Evolutionary conservation across 2,113 vertebrate genomes (phyloP).

Genomic region (Elachura formosa): DNA sequence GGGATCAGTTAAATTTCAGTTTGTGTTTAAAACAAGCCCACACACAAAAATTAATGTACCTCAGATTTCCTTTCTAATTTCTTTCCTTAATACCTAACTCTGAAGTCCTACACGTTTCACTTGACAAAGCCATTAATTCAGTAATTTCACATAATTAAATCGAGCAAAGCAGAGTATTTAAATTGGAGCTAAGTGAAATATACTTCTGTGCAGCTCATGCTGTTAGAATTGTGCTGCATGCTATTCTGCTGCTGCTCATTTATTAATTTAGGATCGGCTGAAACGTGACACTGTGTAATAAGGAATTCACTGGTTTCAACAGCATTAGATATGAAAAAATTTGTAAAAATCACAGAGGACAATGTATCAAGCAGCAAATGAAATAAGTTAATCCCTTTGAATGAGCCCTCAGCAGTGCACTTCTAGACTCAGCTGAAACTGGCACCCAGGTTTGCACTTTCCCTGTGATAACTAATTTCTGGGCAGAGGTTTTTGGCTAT

Average conservation of each 20-base stretch:
- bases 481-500: not conserved
- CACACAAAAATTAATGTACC: not conserved
- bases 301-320: not conserved
- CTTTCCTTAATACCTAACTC: conserved; percentile 26
- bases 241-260: conserved; percentile 57
- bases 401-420: conserved; percentile 9
- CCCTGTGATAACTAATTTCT: conserved; percentile 40
- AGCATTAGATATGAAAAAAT: not conserved
- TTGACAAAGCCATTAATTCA: conserved; percentile 64
- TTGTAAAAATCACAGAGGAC: not conserved
- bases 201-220: conserved; percentile 52
- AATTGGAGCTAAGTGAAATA: conserved; percentile 64
- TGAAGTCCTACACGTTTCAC: conserved; percentile 28
- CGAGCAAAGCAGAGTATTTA: conserved; percentile 53
- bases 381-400: conserved; percentile 16
- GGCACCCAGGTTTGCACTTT: not conserved
- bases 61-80: conserved; percentile 9
- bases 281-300: not conserved
- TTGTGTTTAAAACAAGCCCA: not conserved
- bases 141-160: conserved; percentile 65
- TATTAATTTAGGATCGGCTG: conserved; percentile 46
- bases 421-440: conserved; percentile 27
- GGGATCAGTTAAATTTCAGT: not conserved
- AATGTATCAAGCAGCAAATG: not conserved
- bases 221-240: conserved; percentile 54